Conservation (phyloP, 2,888 invertebrate genomes). For the Dyspetes luteomarginatus region DNA sequence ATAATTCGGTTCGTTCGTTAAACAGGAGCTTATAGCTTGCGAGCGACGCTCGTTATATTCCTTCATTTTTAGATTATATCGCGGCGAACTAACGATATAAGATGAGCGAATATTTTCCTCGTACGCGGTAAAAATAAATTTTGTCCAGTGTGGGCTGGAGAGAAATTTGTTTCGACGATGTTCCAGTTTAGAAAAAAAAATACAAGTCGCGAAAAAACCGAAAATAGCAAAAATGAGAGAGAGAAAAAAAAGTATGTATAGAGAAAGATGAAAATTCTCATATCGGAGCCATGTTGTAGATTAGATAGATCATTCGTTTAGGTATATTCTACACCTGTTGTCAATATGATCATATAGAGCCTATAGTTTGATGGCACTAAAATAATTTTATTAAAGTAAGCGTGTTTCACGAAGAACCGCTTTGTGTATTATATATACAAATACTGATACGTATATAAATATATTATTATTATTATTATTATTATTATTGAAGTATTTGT, state of each 20-base stretch:
- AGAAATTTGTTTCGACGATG: slow-evolving; percentile 16
- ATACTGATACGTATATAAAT: slow-evolving; percentile 39
- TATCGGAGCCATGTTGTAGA: slow-evolving; percentile 72
- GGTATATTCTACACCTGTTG: slow-evolving; percentile 79
- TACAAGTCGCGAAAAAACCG: neutral
- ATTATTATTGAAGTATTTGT: slow-evolving; percentile 54
- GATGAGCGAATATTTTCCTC: neutral
- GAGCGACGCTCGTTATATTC: neutral
- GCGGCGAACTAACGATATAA: slow-evolving; percentile 4
- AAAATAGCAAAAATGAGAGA: neutral
- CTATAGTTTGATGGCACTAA: slow-evolving; percentile 76
- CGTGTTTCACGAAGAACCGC: slow-evolving; percentile 71
- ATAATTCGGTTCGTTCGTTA: neutral
- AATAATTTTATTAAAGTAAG: slow-evolving; percentile 76
- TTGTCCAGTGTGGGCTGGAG: slow-evolving; percentile 4
- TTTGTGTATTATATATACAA: slow-evolving; percentile 73
- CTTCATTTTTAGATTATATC: slow-evolving; percentile 15
- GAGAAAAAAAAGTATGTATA: slow-evolving; percentile 18
- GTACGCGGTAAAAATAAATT: neutral
- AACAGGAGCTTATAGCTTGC: neutral
- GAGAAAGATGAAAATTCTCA: no score
- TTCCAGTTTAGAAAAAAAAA: slow-evolving; percentile 9
- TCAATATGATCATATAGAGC: slow-evolving; percentile 81
- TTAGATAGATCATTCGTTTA: slow-evolving; percentile 79
- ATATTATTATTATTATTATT: slow-evolving; percentile 61